phyloP scores from a whole-genome alignment of 2,113 vertebrate species.

The Spheniscus mendiculus region DNA sequence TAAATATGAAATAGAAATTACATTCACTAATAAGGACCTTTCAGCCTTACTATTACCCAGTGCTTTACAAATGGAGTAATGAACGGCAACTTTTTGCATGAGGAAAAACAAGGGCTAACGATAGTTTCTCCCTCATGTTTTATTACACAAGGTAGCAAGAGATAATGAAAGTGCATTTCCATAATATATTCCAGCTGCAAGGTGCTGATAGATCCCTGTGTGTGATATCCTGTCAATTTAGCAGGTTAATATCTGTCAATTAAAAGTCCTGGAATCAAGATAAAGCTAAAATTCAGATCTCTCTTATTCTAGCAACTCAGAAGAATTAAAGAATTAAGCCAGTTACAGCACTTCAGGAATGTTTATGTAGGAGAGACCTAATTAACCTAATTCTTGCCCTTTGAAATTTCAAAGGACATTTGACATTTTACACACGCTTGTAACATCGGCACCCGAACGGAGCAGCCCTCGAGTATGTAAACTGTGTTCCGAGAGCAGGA shows the following conservation, averaged over 20 bases:
- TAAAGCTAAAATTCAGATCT: not conserved
- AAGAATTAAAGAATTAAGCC: not conserved
- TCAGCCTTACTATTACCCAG: not conserved
- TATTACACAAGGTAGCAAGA: conserved; percentile 1
- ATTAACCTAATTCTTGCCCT: not conserved
- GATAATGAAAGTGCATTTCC: conserved; percentile 40
- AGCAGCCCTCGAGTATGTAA: not conserved
- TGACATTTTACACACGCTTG: not conserved
- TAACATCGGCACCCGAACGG: not conserved
- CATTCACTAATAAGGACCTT: not conserved
- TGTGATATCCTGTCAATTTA: conserved; percentile 24
- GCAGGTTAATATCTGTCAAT: conserved; percentile 1
- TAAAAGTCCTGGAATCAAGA: not conserved
- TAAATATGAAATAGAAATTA: not conserved
- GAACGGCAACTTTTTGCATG: not conserved
- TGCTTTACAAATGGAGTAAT: not conserved
- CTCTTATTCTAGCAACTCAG: not conserved
- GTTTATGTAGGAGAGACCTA: not conserved
- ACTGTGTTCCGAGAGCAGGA: not conserved
- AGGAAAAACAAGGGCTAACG: not conserved
- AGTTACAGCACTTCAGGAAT: not conserved
- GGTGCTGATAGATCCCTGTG: conserved; percentile 5
- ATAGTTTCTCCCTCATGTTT: conserved; percentile 37
- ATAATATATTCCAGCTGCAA: conserved; percentile 21
- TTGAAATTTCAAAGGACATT: not conserved